Evolutionary conservation across 2,113 vertebrate species (phyloP), one percentile per base, ranked within the genome.

Genomic region (Macrotus californicus): DNA sequence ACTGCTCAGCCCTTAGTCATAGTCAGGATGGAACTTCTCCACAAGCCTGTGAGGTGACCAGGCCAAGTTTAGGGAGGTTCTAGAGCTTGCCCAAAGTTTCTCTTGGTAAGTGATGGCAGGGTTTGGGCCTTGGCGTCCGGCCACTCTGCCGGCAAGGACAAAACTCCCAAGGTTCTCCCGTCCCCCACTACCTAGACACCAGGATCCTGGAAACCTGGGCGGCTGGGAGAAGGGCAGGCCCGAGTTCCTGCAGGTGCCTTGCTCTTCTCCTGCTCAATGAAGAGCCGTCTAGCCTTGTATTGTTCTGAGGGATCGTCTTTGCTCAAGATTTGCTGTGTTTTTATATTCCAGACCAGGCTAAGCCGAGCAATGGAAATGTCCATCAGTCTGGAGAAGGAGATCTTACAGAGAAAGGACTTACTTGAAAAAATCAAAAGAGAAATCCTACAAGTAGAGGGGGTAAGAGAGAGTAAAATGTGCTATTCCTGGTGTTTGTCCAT

Each of bases 391-490:
- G 92, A 82, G 77, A 98, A 97, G 91, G 98, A 98, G 82, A 98
- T 98, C 31, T 77, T 95, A n/a, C 93, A 96, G 92, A 98, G 96
- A 69, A 97, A 97, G 1, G 97, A 98, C 6, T 95, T 98, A 59
- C 97, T 99, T 41, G 90, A 97, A 75, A 99, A 98, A 97, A 97
- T 98, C 26, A 98, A 98, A 83, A 97, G 61, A 66, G 98, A 99
- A 96, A 95, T 95, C 11, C 18, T 95, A 34, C 75, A 97, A 36
- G 98, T 96, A 19, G 98, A 98, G 81, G 87, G 98, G 98, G 99
- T 99, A 96, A 91, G 97, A 93, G 83, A 72, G 59, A 48, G 16
- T 12, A 69, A 77, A 73, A 31, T 13, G 1, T 70, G 48, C 56
- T 11, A 1, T 50, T 77, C 87, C 75, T 85, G 41, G 26, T 19